Conservation (phyloP, 2,797 vertebrate species). For the Varecia variegata region DNA sequence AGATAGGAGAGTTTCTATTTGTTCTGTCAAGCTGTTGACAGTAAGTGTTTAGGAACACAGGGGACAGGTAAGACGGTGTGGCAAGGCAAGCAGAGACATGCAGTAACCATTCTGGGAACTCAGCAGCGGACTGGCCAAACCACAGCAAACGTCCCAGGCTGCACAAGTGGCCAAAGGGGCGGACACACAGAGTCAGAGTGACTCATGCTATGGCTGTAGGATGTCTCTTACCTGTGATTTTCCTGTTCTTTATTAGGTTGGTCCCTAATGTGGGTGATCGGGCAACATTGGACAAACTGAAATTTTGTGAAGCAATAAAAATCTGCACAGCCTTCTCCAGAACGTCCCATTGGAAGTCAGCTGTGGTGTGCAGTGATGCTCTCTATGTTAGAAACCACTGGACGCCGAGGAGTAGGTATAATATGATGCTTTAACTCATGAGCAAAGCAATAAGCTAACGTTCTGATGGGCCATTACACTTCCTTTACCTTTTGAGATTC, state of each 20-base stretch:
- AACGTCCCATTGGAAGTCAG: not conserved
- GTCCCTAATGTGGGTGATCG: not conserved
- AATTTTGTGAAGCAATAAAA: not conserved
- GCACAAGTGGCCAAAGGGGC: not conserved
- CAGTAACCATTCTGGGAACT: not conserved
- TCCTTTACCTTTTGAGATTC: not conserved
- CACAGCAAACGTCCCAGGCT: not conserved
- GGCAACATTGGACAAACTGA: not conserved
- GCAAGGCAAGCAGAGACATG: not conserved
- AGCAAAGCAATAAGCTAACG: not conserved
- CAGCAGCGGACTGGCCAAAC: not conserved
- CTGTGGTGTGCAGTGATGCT: fast-evolving
- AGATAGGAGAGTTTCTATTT: not conserved
- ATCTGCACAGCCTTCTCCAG: not conserved
- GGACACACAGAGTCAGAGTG: not conserved
- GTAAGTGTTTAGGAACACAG: not conserved
- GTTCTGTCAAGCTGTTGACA: not conserved
- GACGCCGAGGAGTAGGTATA: not conserved
- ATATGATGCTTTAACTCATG: not conserved
- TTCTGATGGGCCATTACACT: not conserved
- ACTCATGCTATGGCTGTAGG: not conserved
- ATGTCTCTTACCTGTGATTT: not conserved
- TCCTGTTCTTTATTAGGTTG: not conserved
- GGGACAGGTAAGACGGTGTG: not conserved
- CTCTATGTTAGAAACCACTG: not conserved